Base-by-base conservation (phyloP, 2,113 vertebrate genomes). In the Gnathonemus longibarbis region DNA sequence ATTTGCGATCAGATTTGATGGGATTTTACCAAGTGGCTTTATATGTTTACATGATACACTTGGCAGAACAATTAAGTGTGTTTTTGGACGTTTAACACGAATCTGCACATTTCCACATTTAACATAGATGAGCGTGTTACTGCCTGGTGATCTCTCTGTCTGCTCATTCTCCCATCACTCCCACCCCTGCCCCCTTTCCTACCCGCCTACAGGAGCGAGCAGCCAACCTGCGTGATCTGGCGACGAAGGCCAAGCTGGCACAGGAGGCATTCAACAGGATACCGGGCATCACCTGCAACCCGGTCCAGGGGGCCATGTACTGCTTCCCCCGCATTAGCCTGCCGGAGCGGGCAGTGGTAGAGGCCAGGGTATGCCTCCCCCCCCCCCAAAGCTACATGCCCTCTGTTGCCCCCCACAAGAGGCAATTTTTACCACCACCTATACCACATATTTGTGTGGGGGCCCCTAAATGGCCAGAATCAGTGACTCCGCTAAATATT, bases 281-380 rank as follows among this genome's bases (percentile, higher is more conserved):
- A 0, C 95, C 96, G 0, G 97, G 97, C 1, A 96, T 97, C 92
- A 90, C 0, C 84, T 97, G 96, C 93, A 97, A 97, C 92, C 96
- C 97, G 0, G 96, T 97, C 77, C 97, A 97, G 90, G 97, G 97
- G 0, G 97, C 97, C 91, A 97, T 97, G 97, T 97, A 97, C 52
- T 94, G 95, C 45, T 97, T 97, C 91, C 97, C 96, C 0, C 91
- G 93, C 0, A 93, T 97, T 17, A 77, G 95, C 19, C 92, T 97
- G 31, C 96, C 97, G 0, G 92, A 92, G 0, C 91, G 93, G 0
- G 96, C 96, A 0, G 24, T 96, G 1, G 90, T 84, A 0, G 94
- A 91, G 0, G 97, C 97, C 1, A 27, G 96, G 96, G 96, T 97
- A 83, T 3, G 46, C 1, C 62, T 2, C 24, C 17, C 24, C 35